A percentile compares a stretch with the other conserved stretches of the same genome.
Conservation (phyloP, 2,888 invertebrate species). For the Temnothorax ravouxi region DNA sequence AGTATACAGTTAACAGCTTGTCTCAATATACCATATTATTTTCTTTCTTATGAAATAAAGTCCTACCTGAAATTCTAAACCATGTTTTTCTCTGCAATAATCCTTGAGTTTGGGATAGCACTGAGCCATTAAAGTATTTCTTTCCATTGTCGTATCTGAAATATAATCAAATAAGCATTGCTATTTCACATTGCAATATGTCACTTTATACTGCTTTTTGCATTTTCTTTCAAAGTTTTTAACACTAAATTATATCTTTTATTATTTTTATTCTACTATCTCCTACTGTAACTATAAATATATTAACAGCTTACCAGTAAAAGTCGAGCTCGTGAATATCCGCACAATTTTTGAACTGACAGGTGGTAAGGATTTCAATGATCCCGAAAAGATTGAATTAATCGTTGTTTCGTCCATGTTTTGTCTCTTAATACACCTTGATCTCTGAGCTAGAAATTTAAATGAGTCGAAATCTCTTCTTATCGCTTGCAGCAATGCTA, state of each 20-base stretch:
- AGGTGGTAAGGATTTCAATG: conserved; percentile 95
- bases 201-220: not conserved
- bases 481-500: conserved; percentile 41
- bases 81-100: conserved; percentile 98
- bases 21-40: not conserved
- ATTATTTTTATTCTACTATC: not conserved
- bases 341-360: conserved; percentile 99
- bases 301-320: conserved; percentile 92
- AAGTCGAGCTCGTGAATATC: conserved; percentile 99
- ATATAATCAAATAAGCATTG: not conserved
- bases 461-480: conserved; percentile 25
- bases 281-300: not conserved
- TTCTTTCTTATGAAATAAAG: not conserved
- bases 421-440: not conserved
- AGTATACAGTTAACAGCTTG: not conserved
- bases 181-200: conserved; percentile 1
- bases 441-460: not conserved
- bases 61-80: conserved; percentile 97
- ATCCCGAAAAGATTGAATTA: conserved; percentile 96
- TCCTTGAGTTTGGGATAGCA: conserved; percentile 99
- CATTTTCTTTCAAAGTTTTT: not conserved
- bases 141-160: conserved; percentile 97
- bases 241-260: not conserved
- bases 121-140: conserved; percentile 99
- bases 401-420: conserved; percentile 96